phyloP scores from a whole-genome alignment of 1,140 invertebrate species.

The Macrobrachium rosenbergii region DNA sequence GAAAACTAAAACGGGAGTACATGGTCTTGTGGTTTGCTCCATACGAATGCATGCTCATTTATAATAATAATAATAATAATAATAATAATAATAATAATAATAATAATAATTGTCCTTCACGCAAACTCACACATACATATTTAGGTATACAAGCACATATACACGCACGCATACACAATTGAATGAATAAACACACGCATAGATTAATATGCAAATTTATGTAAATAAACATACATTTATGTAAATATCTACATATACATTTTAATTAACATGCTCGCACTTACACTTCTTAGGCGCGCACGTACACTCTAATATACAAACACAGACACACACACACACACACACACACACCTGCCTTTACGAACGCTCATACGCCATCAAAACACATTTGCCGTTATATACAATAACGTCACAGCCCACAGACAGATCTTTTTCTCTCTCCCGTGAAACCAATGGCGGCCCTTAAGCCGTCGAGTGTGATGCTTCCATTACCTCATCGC shows the following conservation, averaged over 20 bases:
- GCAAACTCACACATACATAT: background rate
- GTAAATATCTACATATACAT: background rate
- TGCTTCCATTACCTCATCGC: no score
- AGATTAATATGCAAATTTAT: background rate
- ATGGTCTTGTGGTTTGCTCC: no score
- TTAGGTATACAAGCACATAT: background rate
- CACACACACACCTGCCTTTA: background rate
- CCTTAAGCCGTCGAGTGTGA: no score
- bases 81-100: no score
- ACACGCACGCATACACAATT: background rate
- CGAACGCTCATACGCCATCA: background rate
- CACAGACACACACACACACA: no score
- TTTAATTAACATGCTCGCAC: background rate
- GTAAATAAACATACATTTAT: background rate
- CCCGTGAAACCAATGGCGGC: no score
- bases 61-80: no score
- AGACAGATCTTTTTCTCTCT: no score
- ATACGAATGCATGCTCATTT: no score
- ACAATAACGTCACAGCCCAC: background rate
- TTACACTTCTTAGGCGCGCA: background rate
- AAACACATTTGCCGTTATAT: background rate
- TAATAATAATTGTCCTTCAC: no score
- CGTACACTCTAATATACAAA: background rate
- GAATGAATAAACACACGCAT: background rate
- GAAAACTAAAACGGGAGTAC: no score